A percentile compares a stretch with the other conserved stretches of the same genome.
phyloP scores from a whole-genome alignment of 64 coral and sea anemone genomes.

The Astreopora myriophthalma region DNA sequence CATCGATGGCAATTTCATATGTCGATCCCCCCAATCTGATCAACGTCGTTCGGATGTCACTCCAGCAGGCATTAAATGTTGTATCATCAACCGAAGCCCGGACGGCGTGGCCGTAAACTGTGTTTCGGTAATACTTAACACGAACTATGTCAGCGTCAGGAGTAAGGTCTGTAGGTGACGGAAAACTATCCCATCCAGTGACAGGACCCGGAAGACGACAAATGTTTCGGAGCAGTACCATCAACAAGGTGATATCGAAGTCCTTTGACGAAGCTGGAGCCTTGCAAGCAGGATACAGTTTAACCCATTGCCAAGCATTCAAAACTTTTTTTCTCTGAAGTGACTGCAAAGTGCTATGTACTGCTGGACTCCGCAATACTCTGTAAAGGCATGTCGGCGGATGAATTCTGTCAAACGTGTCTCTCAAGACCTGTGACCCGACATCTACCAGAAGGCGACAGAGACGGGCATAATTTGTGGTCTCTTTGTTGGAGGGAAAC shows the following conservation, averaged over 20 bases:
- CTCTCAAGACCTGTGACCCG: neutral
- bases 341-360: neutral
- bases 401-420: neutral
- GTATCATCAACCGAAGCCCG: conserved; percentile 12
- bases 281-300: neutral
- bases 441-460: conserved; percentile 20
- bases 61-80: neutral
- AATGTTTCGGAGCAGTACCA: neutral
- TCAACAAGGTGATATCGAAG: conserved; percentile 20
- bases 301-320: neutral
- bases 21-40: neutral
- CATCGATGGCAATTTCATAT: neutral
- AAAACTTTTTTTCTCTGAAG: neutral
- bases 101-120: neutral
- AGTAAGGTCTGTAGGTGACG: neutral
- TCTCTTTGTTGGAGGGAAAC: neutral
- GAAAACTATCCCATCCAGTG: neutral
- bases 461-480: neutral
- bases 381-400: neutral
- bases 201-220: neutral
- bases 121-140: conserved; percentile 10
- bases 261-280: neutral
- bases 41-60: neutral
- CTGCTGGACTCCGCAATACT: neutral
- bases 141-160: conserved; percentile 6